These are phyloP conservation scores for Coturnix japonica DNA, from an alignment of 2,113 vertebrate species.

Conservation along the genomic window DNA sequence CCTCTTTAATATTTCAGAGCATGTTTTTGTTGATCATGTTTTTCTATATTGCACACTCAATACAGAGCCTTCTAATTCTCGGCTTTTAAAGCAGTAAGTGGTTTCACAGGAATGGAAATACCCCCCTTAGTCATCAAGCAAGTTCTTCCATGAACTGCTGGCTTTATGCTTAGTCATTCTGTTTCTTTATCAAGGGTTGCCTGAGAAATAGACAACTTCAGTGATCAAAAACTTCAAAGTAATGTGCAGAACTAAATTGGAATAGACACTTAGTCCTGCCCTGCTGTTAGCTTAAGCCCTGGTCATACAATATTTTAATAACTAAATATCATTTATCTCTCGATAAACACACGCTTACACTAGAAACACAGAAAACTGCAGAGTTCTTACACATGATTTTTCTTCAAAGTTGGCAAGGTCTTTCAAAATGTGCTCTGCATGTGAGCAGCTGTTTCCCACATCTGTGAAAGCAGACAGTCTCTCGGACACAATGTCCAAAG, in stretches of 20 bases:
- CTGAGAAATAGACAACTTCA: neutral
- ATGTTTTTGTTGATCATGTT: neutral
- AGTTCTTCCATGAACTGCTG: rapidly evolving
- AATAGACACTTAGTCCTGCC: neutral
- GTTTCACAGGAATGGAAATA: neutral
- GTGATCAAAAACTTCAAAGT: neutral
- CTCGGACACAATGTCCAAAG: conserved; percentile 85
- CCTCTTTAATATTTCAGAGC: neutral
- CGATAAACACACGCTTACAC: neutral
- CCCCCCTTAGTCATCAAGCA: neutral
- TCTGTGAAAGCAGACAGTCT: conserved; percentile 86
- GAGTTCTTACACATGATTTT: conserved; percentile 83
- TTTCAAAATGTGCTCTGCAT: conserved; percentile 88
- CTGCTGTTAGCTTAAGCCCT: neutral
- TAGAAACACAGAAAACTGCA: neutral
- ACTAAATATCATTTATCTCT: neutral
- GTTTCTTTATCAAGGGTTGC: neutral
- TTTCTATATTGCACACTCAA: neutral
- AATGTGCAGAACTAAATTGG: neutral
- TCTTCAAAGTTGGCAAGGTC: conserved; percentile 88
- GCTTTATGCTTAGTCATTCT: neutral
- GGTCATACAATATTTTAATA: neutral
- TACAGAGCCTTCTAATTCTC: neutral
- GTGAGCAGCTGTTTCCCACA: conserved; percentile 90
- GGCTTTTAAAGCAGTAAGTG: neutral